Evolutionary conservation across 2,888 invertebrate species (phyloP).

Genomic region (Morinoia aosen): DNA sequence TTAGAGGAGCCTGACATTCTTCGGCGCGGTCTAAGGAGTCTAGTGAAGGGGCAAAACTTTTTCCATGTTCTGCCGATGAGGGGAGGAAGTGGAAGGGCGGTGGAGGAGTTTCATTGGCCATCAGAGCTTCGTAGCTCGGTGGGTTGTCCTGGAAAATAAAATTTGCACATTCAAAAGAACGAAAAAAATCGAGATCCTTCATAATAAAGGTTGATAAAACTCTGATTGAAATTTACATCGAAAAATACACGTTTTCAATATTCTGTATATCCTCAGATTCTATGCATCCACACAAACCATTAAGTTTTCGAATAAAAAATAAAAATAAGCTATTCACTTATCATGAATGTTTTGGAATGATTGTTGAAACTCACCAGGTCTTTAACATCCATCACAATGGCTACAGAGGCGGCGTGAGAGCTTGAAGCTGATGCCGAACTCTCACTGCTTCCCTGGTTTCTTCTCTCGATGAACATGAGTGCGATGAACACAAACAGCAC

Average conservation of each 20-base stretch:
- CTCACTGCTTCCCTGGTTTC: neutral
- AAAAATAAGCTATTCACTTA: too few relatives aligned
- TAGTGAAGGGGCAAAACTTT: neutral
- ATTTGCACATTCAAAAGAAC: neutral
- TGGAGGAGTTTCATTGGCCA: slow-evolving; percentile 9
- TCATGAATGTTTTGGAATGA: neutral
- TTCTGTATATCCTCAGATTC: neutral
- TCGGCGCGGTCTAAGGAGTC: neutral
- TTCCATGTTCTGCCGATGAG: neutral
- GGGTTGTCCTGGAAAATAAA: neutral
- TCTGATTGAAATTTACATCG: neutral
- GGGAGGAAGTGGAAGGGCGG: neutral
- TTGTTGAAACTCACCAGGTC: neutral
- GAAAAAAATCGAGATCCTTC: neutral
- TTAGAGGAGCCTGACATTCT: neutral
- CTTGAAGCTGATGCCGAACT: neutral
- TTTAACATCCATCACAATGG: neutral
- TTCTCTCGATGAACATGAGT: neutral
- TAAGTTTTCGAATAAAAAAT: neutral
- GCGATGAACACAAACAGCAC: neutral
- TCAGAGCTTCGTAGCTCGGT: neutral
- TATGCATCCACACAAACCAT: neutral
- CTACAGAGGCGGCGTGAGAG: neutral
- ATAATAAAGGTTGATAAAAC: neutral
- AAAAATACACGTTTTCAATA: neutral